phyloP scores from a whole-genome alignment of 2,797 vertebrate genomes.

The Bovichtus variegatus region DNA sequence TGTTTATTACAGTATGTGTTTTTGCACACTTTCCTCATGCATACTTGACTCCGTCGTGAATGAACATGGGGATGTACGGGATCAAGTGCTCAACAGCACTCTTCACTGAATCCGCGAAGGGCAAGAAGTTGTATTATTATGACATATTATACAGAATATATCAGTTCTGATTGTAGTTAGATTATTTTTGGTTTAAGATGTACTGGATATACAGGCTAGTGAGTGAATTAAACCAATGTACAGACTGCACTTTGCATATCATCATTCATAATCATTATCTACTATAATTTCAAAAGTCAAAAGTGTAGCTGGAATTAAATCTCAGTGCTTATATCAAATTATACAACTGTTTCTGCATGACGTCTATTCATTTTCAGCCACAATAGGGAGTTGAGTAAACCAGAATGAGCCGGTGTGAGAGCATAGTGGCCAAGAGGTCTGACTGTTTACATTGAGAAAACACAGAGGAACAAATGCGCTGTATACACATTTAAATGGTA shows the following conservation, averaged over 20 bases:
- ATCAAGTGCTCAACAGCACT: constrained; percentile 19
- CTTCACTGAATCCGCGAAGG: neutral
- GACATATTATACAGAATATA: neutral
- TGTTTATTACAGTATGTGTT: constrained; percentile 40
- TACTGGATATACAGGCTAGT: constrained; percentile 5
- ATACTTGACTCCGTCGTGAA: constrained; percentile 29
- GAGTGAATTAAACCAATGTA: constrained; percentile 21
- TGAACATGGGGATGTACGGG: constrained; percentile 36
- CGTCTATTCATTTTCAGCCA: neutral
- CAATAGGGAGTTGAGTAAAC: neutral
- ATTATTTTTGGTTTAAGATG: constrained; percentile 10
- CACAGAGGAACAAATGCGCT: neutral
- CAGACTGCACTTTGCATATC: constrained; percentile 6
- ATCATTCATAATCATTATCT: constrained; percentile 12
- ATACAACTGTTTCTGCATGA: constrained; percentile 1
- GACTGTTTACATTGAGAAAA: neutral
- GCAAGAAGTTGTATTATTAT: neutral
- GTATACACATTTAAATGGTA: neutral
- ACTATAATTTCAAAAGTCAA: neutral
- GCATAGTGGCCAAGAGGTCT: too few relatives aligned
- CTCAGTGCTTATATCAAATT: constrained; percentile 22
- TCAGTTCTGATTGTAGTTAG: neutral
- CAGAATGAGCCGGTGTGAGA: neutral
- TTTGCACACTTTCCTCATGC: constrained; percentile 36
- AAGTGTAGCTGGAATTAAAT: constrained; percentile 38